Evolutionary conservation across 2,797 vertebrate species (phyloP).

Genomic region (Acrocephalus scirpaceus): DNA sequence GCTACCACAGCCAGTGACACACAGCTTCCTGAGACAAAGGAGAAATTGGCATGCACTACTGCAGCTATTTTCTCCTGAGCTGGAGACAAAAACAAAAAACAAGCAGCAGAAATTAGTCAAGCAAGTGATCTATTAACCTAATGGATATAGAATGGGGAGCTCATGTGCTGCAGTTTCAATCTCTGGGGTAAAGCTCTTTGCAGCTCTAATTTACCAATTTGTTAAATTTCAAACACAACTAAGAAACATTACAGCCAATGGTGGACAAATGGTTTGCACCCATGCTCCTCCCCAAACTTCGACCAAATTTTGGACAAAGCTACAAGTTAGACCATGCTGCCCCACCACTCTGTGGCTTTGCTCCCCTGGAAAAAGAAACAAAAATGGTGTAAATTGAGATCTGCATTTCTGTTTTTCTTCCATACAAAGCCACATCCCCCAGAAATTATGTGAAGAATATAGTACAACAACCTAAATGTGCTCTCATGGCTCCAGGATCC

Average conservation of each 20-base stretch:
- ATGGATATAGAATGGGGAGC: background rate
- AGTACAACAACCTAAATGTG: background rate
- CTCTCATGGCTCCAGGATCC: background rate
- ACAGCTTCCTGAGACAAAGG: background rate
- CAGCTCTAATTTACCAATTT: conserved; percentile 56
- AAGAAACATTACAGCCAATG: conserved; percentile 17
- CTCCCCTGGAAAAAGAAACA: background rate
- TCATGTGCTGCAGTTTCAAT: conserved; percentile 17
- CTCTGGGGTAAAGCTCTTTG: conserved; percentile 2
- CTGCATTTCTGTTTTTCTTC: background rate
- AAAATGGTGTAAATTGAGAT: background rate
- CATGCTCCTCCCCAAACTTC: background rate
- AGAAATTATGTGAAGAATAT: background rate
- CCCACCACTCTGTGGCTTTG: background rate
- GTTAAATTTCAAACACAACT: conserved; percentile 59
- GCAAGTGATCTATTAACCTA: background rate
- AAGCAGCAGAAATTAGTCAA: background rate
- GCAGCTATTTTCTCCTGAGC: background rate
- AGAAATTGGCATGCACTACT: background rate
- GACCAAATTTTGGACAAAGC: background rate
- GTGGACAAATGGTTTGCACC: background rate
- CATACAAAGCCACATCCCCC: background rate
- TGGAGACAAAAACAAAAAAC: background rate
- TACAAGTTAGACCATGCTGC: background rate
- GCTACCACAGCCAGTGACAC: background rate